phyloP scores from a whole-genome alignment of 2,113 vertebrate genomes.

The Paraplagusia blochii region DNA sequence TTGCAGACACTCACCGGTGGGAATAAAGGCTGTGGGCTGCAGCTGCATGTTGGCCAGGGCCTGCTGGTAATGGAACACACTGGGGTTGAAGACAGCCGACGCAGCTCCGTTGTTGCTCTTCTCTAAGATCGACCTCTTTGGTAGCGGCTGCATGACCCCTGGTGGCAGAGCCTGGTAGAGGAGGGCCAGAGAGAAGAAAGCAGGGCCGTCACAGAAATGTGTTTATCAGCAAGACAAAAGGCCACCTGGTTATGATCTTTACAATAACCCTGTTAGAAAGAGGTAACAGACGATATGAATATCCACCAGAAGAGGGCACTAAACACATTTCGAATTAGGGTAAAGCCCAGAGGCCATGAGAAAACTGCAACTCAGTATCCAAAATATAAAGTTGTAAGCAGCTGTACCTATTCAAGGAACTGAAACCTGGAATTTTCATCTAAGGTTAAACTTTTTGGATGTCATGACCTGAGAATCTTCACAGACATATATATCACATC shows the following conservation, averaged over 20 bases:
- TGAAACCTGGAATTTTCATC: too few species aligned
- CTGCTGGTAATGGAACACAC: conserved; percentile 97
- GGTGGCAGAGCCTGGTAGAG: conserved; percentile 70
- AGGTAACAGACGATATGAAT: too few species aligned
- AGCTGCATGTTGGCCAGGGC: conserved; percentile 95
- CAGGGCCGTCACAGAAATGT: background rate
- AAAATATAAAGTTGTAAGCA: too few species aligned
- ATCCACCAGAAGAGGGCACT: too few species aligned
- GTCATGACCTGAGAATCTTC: too few species aligned
- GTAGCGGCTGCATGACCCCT: conserved; percentile 86
- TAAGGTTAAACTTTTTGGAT: too few species aligned
- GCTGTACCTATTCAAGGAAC: too few species aligned
- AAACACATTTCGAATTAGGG: too few species aligned
- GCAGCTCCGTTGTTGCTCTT: conserved; percentile 88
- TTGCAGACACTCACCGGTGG: conserved; percentile 83
- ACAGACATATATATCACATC: too few species aligned
- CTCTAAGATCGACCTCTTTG: conserved; percentile 92
- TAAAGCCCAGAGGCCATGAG: too few species aligned
- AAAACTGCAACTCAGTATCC: too few species aligned
- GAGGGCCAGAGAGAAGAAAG: background rate
- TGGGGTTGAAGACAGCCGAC: conserved; percentile 86
- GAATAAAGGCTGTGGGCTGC: conserved; percentile 89
- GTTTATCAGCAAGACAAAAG: background rate
- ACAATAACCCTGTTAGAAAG: background rate
- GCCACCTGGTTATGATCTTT: background rate